Evolutionary conservation across 2,888 invertebrate species (phyloP), one percentile per base, ranked within the genome.

Genomic region (Endotricha flammealis): DNA sequence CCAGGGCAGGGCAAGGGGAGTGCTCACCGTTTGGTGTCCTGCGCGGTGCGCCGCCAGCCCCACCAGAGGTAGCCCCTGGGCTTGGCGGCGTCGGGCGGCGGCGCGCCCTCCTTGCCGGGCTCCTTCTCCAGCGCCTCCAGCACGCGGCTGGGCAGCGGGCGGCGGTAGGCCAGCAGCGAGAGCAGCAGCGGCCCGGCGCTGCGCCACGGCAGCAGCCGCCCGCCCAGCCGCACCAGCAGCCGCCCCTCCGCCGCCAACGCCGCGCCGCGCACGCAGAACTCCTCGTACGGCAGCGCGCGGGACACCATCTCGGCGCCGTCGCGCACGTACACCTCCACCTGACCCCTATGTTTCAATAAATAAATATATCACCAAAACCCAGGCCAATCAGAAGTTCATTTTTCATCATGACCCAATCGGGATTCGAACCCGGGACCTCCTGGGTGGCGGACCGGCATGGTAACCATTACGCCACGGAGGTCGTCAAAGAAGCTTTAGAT

Each of bases 171-270:
- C 46, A 95, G 90, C 48, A 95, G 88, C 48, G 96, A 95, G 65
- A 97, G 91, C 58, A 99, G 90, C 65, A 97, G 91, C 27, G 98
- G 96, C 41, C 94, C 94, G 53, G 98, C 98, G 53, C 93, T 92
- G 51, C 92, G 89, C 97, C 97, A 98, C 61, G 93, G 95, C 87
- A 95, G 93, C 79, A 93, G 95, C 85, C 96, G 95, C 57, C 93
- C 93, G 65, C 93, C 93, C 44, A 97, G 90, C 60, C 95, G 91
- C 55, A 97, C 92, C 44, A 97, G 92, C 57, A 97, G 89, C 63
- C 95, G 93, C 25, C 95, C 93, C 64, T 93, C 92, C 54, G 92
- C 90, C 45, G 95, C 89, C 49, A 95, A 70, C 34, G 50, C 39
- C 46, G 89, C 88, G 33, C 95, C 93, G 75, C 94, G 93, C 39